phyloP scores from a whole-genome alignment of 37 sponge, comb jelly and placozoan genomes.

The Haliclona indistincta region DNA sequence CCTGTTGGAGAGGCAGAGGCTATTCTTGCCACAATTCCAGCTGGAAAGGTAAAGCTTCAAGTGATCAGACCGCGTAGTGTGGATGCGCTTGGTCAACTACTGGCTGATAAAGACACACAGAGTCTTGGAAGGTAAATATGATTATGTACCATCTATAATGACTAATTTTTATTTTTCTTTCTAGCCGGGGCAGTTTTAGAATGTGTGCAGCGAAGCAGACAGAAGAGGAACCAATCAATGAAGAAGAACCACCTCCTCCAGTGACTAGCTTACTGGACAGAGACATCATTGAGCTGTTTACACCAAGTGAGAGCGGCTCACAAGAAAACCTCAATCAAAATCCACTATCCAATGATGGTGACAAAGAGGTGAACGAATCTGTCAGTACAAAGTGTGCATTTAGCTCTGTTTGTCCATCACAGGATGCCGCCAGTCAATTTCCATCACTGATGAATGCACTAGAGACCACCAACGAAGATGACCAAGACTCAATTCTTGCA shows the following conservation, averaged over 20 bases:
- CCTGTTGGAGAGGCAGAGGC: constrained; percentile 30
- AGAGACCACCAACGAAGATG: neutral
- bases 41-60: constrained; percentile 14
- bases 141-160: too few species aligned
- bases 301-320: constrained; percentile 3
- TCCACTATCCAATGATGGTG: neutral
- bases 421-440: neutral
- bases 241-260: neutral
- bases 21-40: constrained; percentile 24
- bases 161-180: neutral
- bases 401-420: neutral
- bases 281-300: constrained; percentile 32
- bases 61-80: constrained; percentile 23
- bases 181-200: neutral
- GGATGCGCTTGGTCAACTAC: neutral
- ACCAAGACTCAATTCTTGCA: neutral
- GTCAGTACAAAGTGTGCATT: neutral
- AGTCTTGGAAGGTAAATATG: too few species aligned
- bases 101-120: neutral
- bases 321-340: neutral
- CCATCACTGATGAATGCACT: neutral
- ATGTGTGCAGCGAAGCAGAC: neutral
- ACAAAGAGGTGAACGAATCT: neutral
- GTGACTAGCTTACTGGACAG: constrained; percentile 16
- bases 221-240: neutral